These are phyloP conservation scores for Aplochiton taeniatus DNA, from an alignment of 2,797 vertebrate species.

Conservation along the genomic window DNA sequence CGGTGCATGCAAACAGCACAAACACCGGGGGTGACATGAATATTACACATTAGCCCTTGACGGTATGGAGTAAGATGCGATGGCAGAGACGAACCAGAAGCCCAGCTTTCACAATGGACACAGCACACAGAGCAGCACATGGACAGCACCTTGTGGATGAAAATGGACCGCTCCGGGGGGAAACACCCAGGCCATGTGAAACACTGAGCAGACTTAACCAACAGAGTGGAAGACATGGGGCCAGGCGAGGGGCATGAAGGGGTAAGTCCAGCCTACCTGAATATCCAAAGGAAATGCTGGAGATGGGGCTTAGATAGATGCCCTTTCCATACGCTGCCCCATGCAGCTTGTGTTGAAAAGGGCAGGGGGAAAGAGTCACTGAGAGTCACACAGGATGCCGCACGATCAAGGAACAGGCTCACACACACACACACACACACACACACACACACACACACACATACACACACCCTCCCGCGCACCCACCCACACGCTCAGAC, in stretches of 20 bases:
- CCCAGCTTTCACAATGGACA: conserved; percentile 37
- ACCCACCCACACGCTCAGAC: conserved; percentile 8
- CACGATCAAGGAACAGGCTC: neutral
- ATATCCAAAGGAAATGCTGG: conserved; percentile 99
- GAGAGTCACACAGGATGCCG: conserved; percentile 47
- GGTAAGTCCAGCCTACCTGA: conserved; percentile 86
- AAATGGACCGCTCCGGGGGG: conserved; percentile 45
- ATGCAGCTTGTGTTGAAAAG: conserved; percentile 95
- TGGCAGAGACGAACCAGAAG: conserved; percentile 22
- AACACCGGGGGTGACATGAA: conserved; percentile 25
- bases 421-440: conserved; percentile 4
- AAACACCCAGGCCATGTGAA: conserved; percentile 44
- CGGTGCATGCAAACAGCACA: conserved; percentile 13
- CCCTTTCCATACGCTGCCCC: conserved; percentile 99
- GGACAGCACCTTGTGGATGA: conserved; percentile 38
- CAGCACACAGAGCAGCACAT: conserved; percentile 41
- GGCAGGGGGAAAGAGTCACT: conserved; percentile 78
- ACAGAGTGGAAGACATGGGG: conserved; percentile 1
- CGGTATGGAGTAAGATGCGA: conserved; percentile 41
- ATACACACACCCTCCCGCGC: neutral
- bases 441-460: conserved; percentile 11
- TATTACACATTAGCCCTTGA: conserved; percentile 35
- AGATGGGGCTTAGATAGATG: conserved; percentile 99
- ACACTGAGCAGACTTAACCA: conserved; percentile 44
- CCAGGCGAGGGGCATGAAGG: conserved; percentile 23